Percentiles rank a stretch among this genome's conserved stretches.
Evolutionary conservation across 2,113 vertebrate genomes (phyloP).

Genomic region (Tautogolabrus adspersus): DNA sequence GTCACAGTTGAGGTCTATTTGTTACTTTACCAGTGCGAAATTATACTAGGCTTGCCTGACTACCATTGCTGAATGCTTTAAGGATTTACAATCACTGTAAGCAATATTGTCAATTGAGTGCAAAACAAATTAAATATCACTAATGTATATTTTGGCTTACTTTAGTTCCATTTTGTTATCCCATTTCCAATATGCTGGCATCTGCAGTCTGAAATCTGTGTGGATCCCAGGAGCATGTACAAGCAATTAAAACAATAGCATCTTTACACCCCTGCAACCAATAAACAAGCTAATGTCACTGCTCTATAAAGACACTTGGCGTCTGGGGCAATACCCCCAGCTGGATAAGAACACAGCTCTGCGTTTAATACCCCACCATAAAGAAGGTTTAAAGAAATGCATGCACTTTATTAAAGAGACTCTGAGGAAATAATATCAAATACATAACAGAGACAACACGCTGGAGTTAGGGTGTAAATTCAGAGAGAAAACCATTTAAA

Average conservation of each 20-base stretch:
- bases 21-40: background rate
- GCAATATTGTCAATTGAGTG: constrained; percentile 65
- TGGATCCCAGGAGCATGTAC: constrained; percentile 83
- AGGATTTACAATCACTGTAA: constrained; percentile 45
- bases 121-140: constrained; percentile 77
- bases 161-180: constrained; percentile 74
- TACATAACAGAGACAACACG: constrained; percentile 75
- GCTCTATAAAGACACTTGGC: constrained; percentile 82
- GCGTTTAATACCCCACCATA: constrained; percentile 80
- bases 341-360: constrained; percentile 80
- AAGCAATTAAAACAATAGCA: constrained; percentile 87
- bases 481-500: constrained; percentile 65
- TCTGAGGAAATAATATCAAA: constrained; percentile 84
- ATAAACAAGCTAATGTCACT: constrained; percentile 87
- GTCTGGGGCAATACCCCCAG: constrained; percentile 80
- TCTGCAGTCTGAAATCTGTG: constrained; percentile 83
- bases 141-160: constrained; percentile 78
- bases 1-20: background rate
- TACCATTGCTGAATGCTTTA: constrained; percentile 44
- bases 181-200: constrained; percentile 82
- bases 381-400: constrained; percentile 82
- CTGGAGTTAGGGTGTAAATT: constrained; percentile 64
- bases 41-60: constrained; percentile 20
- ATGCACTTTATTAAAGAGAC: constrained; percentile 83
- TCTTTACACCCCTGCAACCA: constrained; percentile 85